phyloP scores from a whole-genome alignment of 2,113 vertebrate genomes.

The Tychaedon coryphoeus region DNA sequence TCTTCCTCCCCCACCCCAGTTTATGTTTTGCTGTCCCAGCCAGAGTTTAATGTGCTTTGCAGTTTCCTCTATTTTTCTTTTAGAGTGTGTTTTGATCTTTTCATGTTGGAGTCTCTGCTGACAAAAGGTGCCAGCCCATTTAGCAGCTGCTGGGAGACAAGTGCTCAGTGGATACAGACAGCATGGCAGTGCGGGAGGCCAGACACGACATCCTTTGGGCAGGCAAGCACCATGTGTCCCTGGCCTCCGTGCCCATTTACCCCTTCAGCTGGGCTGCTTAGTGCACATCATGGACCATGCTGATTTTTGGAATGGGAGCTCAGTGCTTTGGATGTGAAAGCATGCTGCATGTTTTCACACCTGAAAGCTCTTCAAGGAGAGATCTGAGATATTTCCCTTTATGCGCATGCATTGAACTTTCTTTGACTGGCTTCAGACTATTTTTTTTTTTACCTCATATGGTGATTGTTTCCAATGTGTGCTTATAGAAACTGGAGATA shows the following conservation, averaged over 20 bases:
- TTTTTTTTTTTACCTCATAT: not conserved
- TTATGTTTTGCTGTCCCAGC: slow-evolving; percentile 1
- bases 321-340: not conserved
- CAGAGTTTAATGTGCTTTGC: slow-evolving; percentile 7
- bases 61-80: slow-evolving; percentile 22
- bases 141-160: slow-evolving; percentile 25
- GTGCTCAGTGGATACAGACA: not conserved
- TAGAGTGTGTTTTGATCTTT: slow-evolving; percentile 1
- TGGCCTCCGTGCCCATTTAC: not conserved
- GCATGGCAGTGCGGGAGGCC: not conserved
- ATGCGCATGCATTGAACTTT: not conserved
- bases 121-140: slow-evolving; percentile 9
- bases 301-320: not conserved
- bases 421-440: slow-evolving; percentile 9
- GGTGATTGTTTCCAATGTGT: slow-evolving; percentile 1
- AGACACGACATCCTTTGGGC: not conserved
- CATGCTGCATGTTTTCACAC: slow-evolving; percentile 11
- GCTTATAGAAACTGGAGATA: slow-evolving; percentile 29
- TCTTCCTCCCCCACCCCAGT: not conserved
- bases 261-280: not conserved
- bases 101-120: not conserved
- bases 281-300: rapidly evolving
- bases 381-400: not conserved
- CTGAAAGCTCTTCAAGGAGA: slow-evolving; percentile 21
- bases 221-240: not conserved